Conservation (phyloP, 2,797 vertebrate species). For the Aldrovandia affinis region DNA sequence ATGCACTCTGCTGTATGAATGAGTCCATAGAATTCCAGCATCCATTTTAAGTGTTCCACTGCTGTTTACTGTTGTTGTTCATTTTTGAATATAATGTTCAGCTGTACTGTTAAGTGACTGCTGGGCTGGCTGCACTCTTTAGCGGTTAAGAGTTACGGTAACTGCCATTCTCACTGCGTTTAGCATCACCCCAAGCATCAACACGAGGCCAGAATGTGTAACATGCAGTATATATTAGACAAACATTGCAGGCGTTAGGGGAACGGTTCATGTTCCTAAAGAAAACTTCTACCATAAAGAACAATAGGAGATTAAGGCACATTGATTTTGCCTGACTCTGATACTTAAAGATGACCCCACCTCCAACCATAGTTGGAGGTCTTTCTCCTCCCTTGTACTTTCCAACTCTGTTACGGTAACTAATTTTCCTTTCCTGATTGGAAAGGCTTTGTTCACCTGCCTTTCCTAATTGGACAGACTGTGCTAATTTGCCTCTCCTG, state of each 20-base stretch:
- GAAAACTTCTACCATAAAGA: background rate
- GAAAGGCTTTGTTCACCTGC: background rate
- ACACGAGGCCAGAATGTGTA: constrained; percentile 10
- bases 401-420: background rate
- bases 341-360: background rate
- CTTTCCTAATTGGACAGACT: no score
- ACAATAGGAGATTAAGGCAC: background rate
- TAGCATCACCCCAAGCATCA: background rate
- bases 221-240: constrained; percentile 13
- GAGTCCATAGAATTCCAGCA: background rate
- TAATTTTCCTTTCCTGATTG: background rate
- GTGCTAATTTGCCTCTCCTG: background rate
- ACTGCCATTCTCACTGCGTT: background rate
- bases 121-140: background rate
- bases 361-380: background rate
- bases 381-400: background rate
- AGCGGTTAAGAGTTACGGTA: background rate
- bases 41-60: constrained; percentile 7
- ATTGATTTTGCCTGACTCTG: background rate
- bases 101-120: constrained; percentile 24
- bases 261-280: background rate
- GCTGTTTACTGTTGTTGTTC: constrained; percentile 10
- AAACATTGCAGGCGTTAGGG: constrained; percentile 4
- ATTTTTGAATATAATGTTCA: constrained; percentile 2
- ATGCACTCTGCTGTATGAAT: constrained; percentile 5